These are phyloP conservation scores for Epicauta chinensis DNA, from an alignment of 1,140 invertebrate genomes.

Conservation along the genomic window DNA sequence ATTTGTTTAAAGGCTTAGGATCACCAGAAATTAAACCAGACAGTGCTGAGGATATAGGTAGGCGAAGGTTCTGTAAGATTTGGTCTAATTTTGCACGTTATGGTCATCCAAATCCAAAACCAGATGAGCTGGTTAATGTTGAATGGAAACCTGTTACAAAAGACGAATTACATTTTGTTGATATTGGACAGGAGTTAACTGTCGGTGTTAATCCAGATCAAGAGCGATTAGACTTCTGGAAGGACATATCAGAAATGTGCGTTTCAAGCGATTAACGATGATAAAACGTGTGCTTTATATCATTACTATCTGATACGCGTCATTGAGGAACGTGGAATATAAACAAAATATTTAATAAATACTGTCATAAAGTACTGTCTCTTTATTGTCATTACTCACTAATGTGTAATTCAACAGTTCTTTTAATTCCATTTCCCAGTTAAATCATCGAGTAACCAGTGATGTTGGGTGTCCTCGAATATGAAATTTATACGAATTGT, in stretches of 20 bases:
- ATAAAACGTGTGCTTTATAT: too few relatives aligned
- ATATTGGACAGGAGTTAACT: slow-evolving; percentile 44
- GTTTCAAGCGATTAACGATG: too few relatives aligned
- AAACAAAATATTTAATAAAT: too few relatives aligned
- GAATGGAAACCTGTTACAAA: slow-evolving; percentile 46
- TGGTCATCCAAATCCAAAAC: slow-evolving; percentile 43
- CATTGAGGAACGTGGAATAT: too few relatives aligned
- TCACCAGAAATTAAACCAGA: slow-evolving; percentile 34
- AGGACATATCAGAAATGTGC: slow-evolving; percentile 31
- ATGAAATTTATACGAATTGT: too few relatives aligned
- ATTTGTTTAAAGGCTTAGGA: slow-evolving; percentile 49
- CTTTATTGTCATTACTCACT: too few relatives aligned
- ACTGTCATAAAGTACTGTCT: too few relatives aligned
- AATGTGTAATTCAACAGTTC: too few relatives aligned
- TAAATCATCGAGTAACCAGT: too few relatives aligned
- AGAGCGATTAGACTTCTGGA: slow-evolving; percentile 46
- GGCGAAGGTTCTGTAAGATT: slow-evolving; percentile 49
- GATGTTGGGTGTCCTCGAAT: too few relatives aligned
- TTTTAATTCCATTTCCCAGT: too few relatives aligned
- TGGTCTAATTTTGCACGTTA: slow-evolving; percentile 51
- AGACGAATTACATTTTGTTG: slow-evolving; percentile 46
- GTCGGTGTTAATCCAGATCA: slow-evolving; percentile 42
- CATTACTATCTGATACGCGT: too few relatives aligned
- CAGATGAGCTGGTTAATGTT: slow-evolving; percentile 38
- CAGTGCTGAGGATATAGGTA: slow-evolving; percentile 34